Conservation (phyloP, 1,140 invertebrate genomes). For the Zaprionus capensis region DNA sequence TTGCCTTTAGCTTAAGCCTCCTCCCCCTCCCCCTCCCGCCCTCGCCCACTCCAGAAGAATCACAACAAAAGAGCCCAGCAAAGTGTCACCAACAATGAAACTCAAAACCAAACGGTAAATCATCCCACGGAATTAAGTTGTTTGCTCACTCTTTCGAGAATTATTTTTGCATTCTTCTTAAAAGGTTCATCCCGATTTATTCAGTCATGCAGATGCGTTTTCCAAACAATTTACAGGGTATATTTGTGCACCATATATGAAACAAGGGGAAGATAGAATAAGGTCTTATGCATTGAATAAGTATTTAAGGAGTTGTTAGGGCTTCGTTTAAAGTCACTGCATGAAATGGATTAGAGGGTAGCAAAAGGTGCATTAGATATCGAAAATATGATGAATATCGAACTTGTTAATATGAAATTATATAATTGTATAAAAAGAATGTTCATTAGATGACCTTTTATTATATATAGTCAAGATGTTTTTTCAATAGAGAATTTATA, state of each 20-base stretch:
- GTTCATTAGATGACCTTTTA: too few relatives aligned
- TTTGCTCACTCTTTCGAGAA: conserved; percentile 39
- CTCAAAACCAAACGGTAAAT: conserved; percentile 73
- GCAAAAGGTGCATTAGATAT: too few relatives aligned
- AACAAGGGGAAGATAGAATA: not conserved
- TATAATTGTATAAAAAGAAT: too few relatives aligned
- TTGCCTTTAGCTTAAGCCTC: not conserved
- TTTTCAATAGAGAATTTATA: too few relatives aligned
- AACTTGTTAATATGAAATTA: too few relatives aligned
- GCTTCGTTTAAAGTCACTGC: accelerated
- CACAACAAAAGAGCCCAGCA: conserved; percentile 11
- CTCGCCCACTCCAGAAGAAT: not conserved
- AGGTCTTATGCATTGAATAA: too few relatives aligned
- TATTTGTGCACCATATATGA: not conserved
- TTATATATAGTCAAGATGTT: too few relatives aligned
- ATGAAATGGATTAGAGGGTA: too few relatives aligned
- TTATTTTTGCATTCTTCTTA: conserved; percentile 20
- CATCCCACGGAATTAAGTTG: conserved; percentile 74
- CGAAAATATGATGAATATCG: too few relatives aligned
- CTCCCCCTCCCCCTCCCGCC: not conserved
- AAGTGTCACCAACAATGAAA: conserved; percentile 71
- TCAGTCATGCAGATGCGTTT: too few relatives aligned
- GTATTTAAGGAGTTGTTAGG: too few relatives aligned
- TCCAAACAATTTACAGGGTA: not conserved
- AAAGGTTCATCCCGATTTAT: not conserved